phyloP scores from a whole-genome alignment of 2,113 vertebrate species.

The Plecturocebus donacophilus region DNA sequence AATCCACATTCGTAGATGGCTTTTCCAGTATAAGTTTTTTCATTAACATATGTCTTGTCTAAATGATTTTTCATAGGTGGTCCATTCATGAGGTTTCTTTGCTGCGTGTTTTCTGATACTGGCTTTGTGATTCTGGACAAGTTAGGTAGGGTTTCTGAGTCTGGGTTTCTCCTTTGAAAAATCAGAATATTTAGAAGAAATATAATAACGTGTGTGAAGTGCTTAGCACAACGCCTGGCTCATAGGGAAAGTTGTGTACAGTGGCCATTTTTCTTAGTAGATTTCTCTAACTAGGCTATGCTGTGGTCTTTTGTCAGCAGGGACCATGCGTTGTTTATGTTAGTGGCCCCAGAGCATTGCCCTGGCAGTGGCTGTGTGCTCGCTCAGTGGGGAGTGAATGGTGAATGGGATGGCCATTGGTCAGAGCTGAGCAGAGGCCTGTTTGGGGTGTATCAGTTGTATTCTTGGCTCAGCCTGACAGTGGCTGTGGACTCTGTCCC shows the following conservation, averaged over 20 bases:
- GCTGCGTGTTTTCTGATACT: neutral
- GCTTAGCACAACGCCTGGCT: neutral
- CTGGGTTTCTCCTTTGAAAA: neutral
- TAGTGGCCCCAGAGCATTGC: neutral
- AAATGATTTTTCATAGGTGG: neutral
- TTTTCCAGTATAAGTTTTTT: neutral
- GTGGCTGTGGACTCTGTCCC: neutral
- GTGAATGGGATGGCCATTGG: neutral
- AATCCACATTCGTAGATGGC: fast-evolving
- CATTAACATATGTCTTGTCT: neutral
- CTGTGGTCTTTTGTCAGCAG: neutral
- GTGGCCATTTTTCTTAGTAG: fast-evolving
- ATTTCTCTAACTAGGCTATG: neutral
- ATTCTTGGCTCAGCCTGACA: neutral
- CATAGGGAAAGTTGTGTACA: neutral
- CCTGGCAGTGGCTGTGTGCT: neutral
- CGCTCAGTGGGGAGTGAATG: neutral
- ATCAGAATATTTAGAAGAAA: neutral
- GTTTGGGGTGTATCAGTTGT: neutral
- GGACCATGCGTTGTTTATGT: neutral
- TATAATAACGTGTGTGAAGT: neutral
- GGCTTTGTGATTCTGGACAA: neutral
- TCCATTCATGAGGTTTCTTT: neutral
- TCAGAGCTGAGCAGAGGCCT: neutral
- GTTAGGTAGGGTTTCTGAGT: neutral